phyloP scores from a whole-genome alignment of 2,113 vertebrate genomes.

The Arenaria interpres region DNA sequence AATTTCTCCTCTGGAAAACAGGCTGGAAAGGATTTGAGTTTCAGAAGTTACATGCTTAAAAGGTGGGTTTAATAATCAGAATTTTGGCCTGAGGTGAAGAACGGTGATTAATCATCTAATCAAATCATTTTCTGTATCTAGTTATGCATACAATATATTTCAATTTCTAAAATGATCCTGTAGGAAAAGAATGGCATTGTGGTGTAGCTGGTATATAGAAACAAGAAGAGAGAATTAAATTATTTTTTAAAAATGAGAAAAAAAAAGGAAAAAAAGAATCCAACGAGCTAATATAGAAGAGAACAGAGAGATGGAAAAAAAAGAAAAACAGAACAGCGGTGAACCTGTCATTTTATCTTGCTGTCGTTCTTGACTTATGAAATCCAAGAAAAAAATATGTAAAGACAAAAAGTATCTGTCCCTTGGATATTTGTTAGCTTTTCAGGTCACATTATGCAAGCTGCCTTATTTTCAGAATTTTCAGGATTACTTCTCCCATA shows the following conservation, averaged over 20 bases:
- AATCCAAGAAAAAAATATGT: background rate
- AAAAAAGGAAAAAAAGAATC: background rate
- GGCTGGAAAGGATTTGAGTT: background rate
- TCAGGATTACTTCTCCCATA: background rate
- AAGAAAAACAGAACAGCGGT: background rate
- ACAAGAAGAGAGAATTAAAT: background rate
- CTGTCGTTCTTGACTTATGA: background rate
- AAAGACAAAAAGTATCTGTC: background rate
- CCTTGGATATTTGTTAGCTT: background rate
- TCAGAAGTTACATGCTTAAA: background rate
- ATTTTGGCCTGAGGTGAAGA: background rate
- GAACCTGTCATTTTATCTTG: background rate
- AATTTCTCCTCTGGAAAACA: background rate
- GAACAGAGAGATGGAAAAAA: background rate
- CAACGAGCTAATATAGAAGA: background rate
- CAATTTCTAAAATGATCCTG: background rate
- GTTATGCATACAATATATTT: background rate
- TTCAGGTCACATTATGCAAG: background rate
- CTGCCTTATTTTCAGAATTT: background rate
- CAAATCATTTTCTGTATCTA: background rate
- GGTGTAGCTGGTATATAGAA: background rate
- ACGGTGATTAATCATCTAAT: slow-evolving; percentile 7
- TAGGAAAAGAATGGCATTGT: background rate
- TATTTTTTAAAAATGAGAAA: background rate
- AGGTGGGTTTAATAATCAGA: background rate